These are phyloP conservation scores for Smutsia gigantea DNA, from an alignment of 2,797 vertebrate species.

Conservation along the genomic window DNA sequence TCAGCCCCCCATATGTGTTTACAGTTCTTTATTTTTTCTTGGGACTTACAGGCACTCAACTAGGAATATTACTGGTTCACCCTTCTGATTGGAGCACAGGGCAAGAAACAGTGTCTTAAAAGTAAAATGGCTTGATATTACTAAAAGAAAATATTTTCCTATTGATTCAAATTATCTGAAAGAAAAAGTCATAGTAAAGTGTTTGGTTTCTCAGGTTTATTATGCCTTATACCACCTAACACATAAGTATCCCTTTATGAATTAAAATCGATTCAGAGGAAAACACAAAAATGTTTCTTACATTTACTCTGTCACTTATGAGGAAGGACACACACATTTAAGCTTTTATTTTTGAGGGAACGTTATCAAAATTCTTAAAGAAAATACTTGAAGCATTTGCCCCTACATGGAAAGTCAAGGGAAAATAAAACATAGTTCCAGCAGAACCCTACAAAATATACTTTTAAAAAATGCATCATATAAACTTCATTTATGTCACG, in stretches of 20 bases:
- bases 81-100: not conserved
- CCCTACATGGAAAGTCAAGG: slow-evolving; percentile 12
- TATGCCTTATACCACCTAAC: slow-evolving; percentile 52
- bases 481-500: not conserved
- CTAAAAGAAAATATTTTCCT: not conserved
- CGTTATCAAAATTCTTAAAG: slow-evolving; percentile 39
- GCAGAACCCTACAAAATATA: not conserved
- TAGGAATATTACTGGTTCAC: not conserved
- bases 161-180: slow-evolving; percentile 57
- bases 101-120: slow-evolving; percentile 28
- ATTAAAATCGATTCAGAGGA: slow-evolving; percentile 63
- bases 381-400: slow-evolving; percentile 34
- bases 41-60: not conserved
- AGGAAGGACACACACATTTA: not conserved
- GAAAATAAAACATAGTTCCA: slow-evolving; percentile 12
- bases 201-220: slow-evolving; percentile 60
- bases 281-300: slow-evolving; percentile 58
- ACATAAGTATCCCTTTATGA: slow-evolving; percentile 5
- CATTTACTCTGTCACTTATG: slow-evolving; percentile 25
- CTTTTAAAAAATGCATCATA: not conserved
- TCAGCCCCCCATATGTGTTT: not conserved
- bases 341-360: slow-evolving; percentile 56
- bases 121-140: not conserved
- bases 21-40: not conserved
- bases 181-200: slow-evolving; percentile 62